Conservation (phyloP, 2,113 vertebrate species). For the Myotis lucifugus region DNA sequence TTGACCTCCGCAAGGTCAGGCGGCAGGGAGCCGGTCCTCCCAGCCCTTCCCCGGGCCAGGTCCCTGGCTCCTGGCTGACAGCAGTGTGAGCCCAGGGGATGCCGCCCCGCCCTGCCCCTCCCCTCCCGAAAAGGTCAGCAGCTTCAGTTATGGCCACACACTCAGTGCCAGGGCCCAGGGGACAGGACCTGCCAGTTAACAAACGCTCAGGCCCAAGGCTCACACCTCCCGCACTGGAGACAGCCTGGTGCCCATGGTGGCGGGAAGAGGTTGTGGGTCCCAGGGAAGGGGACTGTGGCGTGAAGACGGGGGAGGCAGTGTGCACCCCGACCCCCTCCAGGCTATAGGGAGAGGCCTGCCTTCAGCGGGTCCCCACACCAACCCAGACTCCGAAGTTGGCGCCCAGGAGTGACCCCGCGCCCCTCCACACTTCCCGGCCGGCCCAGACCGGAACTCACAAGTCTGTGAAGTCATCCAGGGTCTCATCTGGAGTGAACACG, state of each 20-base stretch:
- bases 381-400: not conserved
- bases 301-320: too few species aligned
- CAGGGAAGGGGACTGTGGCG: not conserved
- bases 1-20: not conserved
- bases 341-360: not conserved
- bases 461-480: constrained; percentile 94
- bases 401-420: not conserved
- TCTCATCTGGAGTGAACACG: constrained; percentile 95
- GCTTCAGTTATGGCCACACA: constrained; percentile 7
- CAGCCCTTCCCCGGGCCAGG: not conserved
- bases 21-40: not conserved
- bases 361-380: not conserved
- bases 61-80: not conserved
- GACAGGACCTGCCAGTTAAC: not conserved
- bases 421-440: not conserved
- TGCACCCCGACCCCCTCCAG: rapidly evolving
- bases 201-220: not conserved
- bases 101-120: not conserved
- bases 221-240: not conserved
- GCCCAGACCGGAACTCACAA: constrained; percentile 90
- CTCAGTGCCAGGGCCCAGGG: not conserved
- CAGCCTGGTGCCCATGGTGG: not conserved
- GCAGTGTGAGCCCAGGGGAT: not conserved
- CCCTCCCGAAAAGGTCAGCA: constrained; percentile 29
- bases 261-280: not conserved